These are phyloP conservation scores for Chrysocyon brachyurus DNA, from an alignment of 2,797 vertebrate species.

Conservation along the genomic window DNA sequence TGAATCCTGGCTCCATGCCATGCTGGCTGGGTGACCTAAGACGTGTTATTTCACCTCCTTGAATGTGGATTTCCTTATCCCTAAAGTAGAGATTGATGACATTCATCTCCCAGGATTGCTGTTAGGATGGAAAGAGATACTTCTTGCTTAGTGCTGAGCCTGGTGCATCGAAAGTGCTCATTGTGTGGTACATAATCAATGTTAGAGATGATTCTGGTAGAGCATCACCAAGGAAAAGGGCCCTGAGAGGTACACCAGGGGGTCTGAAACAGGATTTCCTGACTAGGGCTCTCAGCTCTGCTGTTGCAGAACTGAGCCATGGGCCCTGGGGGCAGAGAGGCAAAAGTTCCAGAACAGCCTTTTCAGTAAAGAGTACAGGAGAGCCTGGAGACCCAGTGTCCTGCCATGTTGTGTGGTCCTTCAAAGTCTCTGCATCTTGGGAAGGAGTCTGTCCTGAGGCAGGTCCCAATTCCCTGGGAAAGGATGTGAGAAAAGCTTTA, in stretches of 20 bases:
- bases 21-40: not conserved
- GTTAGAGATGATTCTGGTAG: not conserved
- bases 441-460: not conserved
- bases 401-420: not conserved
- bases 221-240: not conserved
- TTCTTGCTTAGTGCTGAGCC: not conserved
- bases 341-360: not conserved
- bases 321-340: not conserved
- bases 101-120: not conserved
- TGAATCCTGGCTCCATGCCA: not conserved
- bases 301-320: not conserved
- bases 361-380: not conserved
- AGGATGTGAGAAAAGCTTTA: not conserved
- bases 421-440: not conserved
- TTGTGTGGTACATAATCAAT: not conserved
- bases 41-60: not conserved
- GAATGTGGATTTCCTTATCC: not conserved
- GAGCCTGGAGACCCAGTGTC: not conserved
- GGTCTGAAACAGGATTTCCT: not conserved
- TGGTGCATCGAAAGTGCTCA: not conserved
- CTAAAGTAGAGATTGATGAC: not conserved
- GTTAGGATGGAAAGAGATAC: not conserved
- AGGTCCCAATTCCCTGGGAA: not conserved
- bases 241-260: not conserved
- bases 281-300: not conserved